phyloP scores from a whole-genome alignment of 2,113 vertebrate genomes.

The Cettia cetti region DNA sequence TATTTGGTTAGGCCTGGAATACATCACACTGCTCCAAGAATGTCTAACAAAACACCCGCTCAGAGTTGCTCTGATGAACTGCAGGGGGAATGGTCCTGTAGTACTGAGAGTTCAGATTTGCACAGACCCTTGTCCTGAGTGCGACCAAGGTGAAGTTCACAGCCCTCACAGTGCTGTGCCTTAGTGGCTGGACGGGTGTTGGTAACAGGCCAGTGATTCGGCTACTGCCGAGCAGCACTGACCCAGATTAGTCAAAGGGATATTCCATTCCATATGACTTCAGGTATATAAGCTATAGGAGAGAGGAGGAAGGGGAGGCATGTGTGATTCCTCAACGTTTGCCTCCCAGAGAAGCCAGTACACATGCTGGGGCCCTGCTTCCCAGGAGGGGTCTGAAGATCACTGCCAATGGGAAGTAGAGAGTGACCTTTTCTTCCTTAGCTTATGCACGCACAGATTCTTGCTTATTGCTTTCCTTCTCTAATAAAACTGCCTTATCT shows the following conservation, averaged over 20 bases:
- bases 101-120: not conserved
- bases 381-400: not conserved
- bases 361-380: not conserved
- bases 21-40: not conserved
- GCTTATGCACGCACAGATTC: not conserved
- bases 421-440: too few relatives aligned
- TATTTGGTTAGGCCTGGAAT: not conserved
- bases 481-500: not conserved
- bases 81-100: not conserved
- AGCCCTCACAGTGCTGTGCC: not conserved
- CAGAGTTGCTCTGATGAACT: not conserved
- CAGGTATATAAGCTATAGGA: not conserved
- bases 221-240: not conserved
- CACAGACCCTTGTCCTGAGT: not conserved
- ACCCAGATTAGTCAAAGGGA: not conserved
- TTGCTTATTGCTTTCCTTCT: not conserved
- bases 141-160: not conserved
- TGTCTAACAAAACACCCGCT: not conserved
- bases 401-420: accelerated
- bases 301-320: not conserved
- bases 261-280: not conserved
- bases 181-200: not conserved
- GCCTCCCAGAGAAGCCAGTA: not conserved
- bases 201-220: too few relatives aligned
- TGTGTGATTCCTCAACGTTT: not conserved